These are phyloP conservation scores for Cheumatopsyche charites DNA, from an alignment of 1,140 invertebrate genomes.

Conservation along the genomic window DNA sequence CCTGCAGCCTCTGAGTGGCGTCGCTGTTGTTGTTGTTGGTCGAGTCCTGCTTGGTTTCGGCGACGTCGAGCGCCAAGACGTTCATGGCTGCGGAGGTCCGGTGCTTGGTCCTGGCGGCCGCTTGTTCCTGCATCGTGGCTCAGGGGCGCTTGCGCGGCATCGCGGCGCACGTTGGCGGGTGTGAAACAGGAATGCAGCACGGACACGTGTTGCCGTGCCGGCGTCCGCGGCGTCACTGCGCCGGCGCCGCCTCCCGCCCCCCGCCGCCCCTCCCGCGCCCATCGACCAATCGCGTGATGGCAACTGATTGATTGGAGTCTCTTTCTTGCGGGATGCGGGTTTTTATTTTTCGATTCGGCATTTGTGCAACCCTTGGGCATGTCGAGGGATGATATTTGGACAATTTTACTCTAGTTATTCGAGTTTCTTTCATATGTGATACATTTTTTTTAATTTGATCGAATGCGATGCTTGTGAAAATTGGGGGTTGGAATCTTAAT, in stretches of 20 bases:
- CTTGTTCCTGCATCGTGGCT: constrained; percentile 51
- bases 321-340: background rate
- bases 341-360: background rate
- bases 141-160: background rate
- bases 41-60: constrained; percentile 52
- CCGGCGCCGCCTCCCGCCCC: constrained; percentile 56
- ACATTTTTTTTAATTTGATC: too few relatives aligned
- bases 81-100: constrained; percentile 61
- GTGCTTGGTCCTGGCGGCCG: constrained; percentile 56
- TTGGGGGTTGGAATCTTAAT: too few relatives aligned
- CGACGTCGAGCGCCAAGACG: constrained; percentile 54
- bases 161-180: background rate
- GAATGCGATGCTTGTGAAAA: too few relatives aligned
- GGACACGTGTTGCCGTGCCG: constrained; percentile 50
- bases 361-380: background rate
- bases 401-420: too few relatives aligned
- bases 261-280: constrained; percentile 53
- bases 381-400: too few relatives aligned
- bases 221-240: constrained; percentile 59
- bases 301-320: constrained; percentile 7
- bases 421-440: too few relatives aligned
- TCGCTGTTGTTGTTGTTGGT: constrained; percentile 59
- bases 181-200: constrained; percentile 53
- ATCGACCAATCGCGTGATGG: constrained; percentile 39
- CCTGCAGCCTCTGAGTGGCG: constrained; percentile 59